Base-by-base conservation (phyloP, 2,113 vertebrate genomes). In the Stigmatopora argus region DNA sequence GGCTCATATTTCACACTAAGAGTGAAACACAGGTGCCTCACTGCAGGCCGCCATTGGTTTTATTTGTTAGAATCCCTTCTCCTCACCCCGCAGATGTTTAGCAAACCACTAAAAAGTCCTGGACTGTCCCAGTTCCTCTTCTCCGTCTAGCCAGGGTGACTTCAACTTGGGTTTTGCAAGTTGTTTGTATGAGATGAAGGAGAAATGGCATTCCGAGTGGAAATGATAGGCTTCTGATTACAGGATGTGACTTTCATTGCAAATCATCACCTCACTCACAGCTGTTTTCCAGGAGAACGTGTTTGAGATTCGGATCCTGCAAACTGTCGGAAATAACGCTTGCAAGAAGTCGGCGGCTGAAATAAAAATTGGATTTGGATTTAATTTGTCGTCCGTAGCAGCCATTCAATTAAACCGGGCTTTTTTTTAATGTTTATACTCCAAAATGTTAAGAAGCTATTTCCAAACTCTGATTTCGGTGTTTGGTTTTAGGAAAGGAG, bases 1-100 rank as follows among this genome's bases (percentile, higher is more conserved):
- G 46, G 14, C 14, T 48, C 14, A 23, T 26, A 23, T 53, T 19
- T 53, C 51, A 53, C 81, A 77, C 79, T 65, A 74, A 77, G 77
- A 74, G 57, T 68, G 51, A 82, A 62, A 78, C 83, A 79, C 83
- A 82, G 78, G 80, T 83, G 82, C 53, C 47, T 70, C n/a, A 0
- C 63, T 52, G 65, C 65, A 64, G 75, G 77, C 79, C 69, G 71
- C 73, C 75, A 77, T 68, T 75, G 59, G 72, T 53, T 47, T 48
- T 47, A 59, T 77, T 78, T 77, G 53, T 53, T 78, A 12, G 72
- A 79, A 77, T 72, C 60, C n/a, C 41, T 59, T n/a, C 51, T 19
- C 31, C 19, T 2, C 21, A 3, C 13, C 38, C 9, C 35, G 18
- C 80, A 87, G 75, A 79, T 85, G 82, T 31, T 70, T 65, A 2